Evolutionary conservation across 2,113 vertebrate genomes (phyloP).

Genomic region (Astatoreochromis straeleni): DNA sequence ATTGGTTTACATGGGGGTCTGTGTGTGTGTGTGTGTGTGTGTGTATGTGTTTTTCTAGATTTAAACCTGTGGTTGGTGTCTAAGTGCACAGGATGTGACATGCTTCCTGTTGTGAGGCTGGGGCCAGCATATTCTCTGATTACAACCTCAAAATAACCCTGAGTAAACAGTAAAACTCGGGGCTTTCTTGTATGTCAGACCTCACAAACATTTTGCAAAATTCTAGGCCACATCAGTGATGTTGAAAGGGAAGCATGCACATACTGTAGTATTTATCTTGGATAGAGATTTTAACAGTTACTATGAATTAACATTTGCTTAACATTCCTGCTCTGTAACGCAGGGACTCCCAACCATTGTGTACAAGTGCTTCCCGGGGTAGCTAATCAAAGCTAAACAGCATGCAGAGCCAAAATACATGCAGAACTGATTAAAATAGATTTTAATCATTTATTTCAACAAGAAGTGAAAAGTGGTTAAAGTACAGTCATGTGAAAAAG

Average conservation of each 20-base stretch:
- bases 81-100: slow-evolving; percentile 57
- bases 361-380: neutral
- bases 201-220: neutral
- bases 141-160: slow-evolving; percentile 53
- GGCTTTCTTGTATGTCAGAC: slow-evolving; percentile 8
- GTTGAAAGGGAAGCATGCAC: neutral
- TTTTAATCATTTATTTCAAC: neutral
- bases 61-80: slow-evolving; percentile 44
- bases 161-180: slow-evolving; percentile 23
- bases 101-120: slow-evolving; percentile 45
- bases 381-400: neutral
- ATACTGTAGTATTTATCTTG: neutral
- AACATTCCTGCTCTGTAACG: neutral
- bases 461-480: neutral
- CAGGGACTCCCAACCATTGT: neutral
- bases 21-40: neutral
- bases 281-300: neutral
- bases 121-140: slow-evolving; percentile 38
- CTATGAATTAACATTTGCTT: slow-evolving; percentile 5
- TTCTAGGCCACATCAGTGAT: neutral
- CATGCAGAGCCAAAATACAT: neutral
- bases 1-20: neutral
- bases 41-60: neutral
- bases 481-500: neutral
- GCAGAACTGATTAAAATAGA: neutral